Evolutionary conservation across 2,888 invertebrate species (phyloP).

Genomic region (Leucophora obtusa): DNA sequence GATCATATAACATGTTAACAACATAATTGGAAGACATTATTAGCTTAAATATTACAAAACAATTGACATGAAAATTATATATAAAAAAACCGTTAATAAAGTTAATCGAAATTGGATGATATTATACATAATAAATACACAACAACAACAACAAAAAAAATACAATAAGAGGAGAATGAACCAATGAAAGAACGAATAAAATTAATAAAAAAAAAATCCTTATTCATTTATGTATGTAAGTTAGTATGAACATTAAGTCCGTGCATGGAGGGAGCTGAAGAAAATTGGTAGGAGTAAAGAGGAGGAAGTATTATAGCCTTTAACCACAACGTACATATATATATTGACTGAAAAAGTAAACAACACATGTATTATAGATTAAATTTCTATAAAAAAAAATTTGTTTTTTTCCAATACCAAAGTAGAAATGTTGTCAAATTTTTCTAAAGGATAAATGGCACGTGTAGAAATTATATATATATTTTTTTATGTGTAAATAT

Average conservation of each 20-base stretch:
- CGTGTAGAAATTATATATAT: no score
- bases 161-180: background rate
- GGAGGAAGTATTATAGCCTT: background rate
- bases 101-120: slow-evolving; percentile 3
- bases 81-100: slow-evolving; percentile 11
- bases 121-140: slow-evolving; percentile 1
- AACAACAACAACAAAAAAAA: background rate
- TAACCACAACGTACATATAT: background rate
- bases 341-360: background rate
- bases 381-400: background rate
- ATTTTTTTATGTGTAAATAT: no score
- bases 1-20: slow-evolving; percentile 18
- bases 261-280: background rate
- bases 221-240: slow-evolving; percentile 8
- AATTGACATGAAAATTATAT: slow-evolving; percentile 23
- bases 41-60: slow-evolving; percentile 23
- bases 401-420: background rate
- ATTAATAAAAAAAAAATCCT: background rate
- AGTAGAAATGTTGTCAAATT: no score
- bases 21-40: slow-evolving; percentile 22
- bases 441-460: no score
- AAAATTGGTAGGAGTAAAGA: background rate
- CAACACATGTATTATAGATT: background rate
- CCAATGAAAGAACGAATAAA: background rate
- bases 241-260: background rate